phyloP scores from a whole-genome alignment of 2,888 invertebrate genomes.

The Lissonota sp. region DNA sequence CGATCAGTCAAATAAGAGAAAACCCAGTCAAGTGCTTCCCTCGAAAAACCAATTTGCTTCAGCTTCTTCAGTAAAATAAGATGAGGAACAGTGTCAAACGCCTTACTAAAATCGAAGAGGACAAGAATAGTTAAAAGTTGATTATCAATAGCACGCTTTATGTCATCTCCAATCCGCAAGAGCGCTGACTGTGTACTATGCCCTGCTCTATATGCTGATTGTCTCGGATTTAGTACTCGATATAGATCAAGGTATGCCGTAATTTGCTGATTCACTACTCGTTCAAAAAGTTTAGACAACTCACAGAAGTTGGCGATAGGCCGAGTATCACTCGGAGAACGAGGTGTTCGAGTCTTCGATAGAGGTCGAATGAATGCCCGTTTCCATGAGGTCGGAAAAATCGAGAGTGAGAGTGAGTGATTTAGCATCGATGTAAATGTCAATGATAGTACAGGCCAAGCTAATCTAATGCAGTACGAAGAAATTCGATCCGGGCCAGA shows the following conservation, averaged over 20 bases:
- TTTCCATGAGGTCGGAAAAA: background rate
- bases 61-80: background rate
- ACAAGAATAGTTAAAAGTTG: conserved; percentile 12
- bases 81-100: conserved; percentile 21
- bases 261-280: conserved; percentile 1
- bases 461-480: background rate
- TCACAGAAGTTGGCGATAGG: conserved; percentile 37
- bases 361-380: background rate
- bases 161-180: conserved; percentile 8
- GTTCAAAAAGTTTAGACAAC: conserved; percentile 33
- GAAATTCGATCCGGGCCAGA: background rate
- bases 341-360: background rate
- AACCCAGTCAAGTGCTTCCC: background rate
- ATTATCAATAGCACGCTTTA: background rate
- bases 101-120: conserved; percentile 45
- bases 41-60: background rate
- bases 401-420: background rate
- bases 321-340: conserved; percentile 5
- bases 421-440: background rate
- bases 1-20: background rate
- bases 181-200: conserved; percentile 11
- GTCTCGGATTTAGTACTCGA: background rate
- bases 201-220: conserved; percentile 1
- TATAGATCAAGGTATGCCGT: background rate
- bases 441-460: no score